These are phyloP conservation scores for Tichodroma muraria DNA, from an alignment of 2,113 vertebrate genomes.

Conservation along the genomic window DNA sequence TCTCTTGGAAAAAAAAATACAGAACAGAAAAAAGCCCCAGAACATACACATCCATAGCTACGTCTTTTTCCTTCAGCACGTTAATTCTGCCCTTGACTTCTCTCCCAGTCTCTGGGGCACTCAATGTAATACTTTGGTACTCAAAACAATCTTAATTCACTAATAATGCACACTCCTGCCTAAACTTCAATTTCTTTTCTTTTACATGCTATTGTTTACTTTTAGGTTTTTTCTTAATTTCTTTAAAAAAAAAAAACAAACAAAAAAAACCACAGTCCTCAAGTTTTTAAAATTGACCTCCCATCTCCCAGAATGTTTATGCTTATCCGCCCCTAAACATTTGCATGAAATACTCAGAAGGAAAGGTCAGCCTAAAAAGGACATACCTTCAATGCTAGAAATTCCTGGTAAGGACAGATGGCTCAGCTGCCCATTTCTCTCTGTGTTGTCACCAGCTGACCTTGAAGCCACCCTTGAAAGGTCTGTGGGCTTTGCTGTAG, in stretches of 20 bases:
- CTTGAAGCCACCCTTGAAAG: conserved; percentile 58
- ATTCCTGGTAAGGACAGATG: conserved; percentile 67
- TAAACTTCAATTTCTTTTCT: not conserved
- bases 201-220: not conserved
- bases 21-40: not conserved
- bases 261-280: not conserved
- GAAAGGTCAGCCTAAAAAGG: not conserved
- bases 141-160: not conserved
- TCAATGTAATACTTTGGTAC: not conserved
- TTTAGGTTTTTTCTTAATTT: not conserved
- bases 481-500: conserved; percentile 62
- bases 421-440: conserved; percentile 30
- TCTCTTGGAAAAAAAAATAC: not conserved
- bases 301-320: not conserved
- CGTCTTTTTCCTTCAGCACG: not conserved
- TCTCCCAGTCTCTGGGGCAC: not conserved
- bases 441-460: conserved; percentile 45
- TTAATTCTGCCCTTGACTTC: not conserved
- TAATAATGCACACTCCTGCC: not conserved
- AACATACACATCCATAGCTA: not conserved
- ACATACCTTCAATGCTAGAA: conserved; percentile 67
- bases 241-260: not conserved
- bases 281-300: not conserved
- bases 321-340: not conserved
- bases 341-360: not conserved